Evolutionary conservation across 2,113 vertebrate species (phyloP).

Genomic region (Erinaceus europaeus): DNA sequence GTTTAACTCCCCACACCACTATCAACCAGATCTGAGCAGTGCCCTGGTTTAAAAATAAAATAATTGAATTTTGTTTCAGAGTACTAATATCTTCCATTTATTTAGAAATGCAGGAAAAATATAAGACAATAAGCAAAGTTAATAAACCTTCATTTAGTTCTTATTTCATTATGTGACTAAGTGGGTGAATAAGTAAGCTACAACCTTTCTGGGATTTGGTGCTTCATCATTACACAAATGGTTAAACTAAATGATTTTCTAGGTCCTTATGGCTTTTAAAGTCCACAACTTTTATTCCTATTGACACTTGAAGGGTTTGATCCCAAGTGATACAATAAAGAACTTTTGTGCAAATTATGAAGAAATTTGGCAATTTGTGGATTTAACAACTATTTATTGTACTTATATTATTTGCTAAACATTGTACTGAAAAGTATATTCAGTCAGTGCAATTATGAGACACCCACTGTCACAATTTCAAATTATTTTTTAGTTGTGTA

Average conservation of each 20-base stretch:
- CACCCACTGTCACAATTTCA: neutral
- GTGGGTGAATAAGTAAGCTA: neutral
- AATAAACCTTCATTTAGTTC: neutral
- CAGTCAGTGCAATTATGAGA: neutral
- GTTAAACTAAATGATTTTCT: neutral
- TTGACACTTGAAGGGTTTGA: neutral
- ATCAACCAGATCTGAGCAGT: too few species aligned
- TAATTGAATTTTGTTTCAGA: slow-evolving; percentile 16
- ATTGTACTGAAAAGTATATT: neutral
- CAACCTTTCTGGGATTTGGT: neutral
- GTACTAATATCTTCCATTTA: neutral
- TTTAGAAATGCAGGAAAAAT: neutral
- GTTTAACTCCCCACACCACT: too few species aligned
- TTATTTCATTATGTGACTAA: neutral
- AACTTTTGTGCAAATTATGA: slow-evolving; percentile 4
- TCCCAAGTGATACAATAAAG: neutral
- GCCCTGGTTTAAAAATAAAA: too few species aligned
- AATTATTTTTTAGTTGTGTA: neutral
- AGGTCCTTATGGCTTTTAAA: neutral
- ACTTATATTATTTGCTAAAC: neutral
- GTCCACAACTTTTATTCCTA: neutral
- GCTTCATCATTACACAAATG: neutral
- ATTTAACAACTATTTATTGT: neutral
- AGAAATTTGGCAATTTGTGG: neutral
- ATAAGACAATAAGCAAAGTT: neutral